A percentile compares a stretch with the other conserved stretches of the same genome.
Conservation (phyloP, 2,797 vertebrate genomes). For the Catamblyrhynchus diadema region DNA sequence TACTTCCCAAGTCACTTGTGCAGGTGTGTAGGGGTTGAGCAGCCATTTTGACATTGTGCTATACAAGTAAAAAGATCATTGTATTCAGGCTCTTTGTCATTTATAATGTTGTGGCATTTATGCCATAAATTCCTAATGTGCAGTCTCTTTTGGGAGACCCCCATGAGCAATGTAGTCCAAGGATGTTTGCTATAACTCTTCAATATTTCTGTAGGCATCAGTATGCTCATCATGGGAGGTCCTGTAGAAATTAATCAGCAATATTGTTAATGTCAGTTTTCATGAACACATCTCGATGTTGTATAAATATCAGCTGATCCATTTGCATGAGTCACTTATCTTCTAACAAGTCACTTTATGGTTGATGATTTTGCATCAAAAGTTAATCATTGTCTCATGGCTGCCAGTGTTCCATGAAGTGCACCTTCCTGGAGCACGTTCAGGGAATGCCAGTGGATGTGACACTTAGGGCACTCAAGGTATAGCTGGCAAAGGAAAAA, state of each 20-base stretch:
- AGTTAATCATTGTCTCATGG: conserved; percentile 49
- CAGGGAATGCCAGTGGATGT: neutral
- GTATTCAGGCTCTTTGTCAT: neutral
- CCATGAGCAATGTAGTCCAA: neutral
- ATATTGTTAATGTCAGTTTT: conserved; percentile 8
- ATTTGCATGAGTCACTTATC: neutral
- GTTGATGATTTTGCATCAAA: conserved; percentile 50
- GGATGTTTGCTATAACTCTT: neutral
- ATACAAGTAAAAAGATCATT: neutral
- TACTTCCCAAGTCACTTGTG: neutral
- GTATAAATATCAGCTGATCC: neutral
- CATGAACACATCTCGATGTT: neutral
- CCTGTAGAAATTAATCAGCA: conserved; percentile 31
- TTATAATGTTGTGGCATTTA: neutral
- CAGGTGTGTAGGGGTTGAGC: neutral
- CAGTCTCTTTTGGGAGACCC: neutral
- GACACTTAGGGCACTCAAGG: neutral
- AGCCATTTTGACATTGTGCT: neutral
- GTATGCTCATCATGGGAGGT: neutral
- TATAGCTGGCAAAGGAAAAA: conserved; percentile 34
- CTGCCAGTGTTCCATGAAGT: neutral
- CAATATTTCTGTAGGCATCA: neutral
- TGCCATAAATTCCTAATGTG: neutral
- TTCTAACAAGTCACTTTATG: conserved; percentile 47
- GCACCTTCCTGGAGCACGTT: neutral